phyloP scores from a whole-genome alignment of 2,113 vertebrate species.

The Hippoglossus stenolepis region DNA sequence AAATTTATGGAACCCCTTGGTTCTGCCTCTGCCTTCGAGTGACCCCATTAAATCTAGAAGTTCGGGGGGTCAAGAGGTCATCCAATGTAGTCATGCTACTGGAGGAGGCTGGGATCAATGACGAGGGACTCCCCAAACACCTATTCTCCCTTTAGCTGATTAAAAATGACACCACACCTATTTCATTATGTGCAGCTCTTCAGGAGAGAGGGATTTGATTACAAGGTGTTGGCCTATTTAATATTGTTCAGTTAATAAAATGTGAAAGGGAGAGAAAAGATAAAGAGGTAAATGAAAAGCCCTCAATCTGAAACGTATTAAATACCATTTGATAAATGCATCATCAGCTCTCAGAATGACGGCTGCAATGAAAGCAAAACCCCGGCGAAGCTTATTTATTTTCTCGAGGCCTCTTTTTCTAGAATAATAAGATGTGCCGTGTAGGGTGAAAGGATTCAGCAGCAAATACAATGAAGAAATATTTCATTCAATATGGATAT shows the following conservation, averaged over 20 bases:
- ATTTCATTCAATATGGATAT: conserved; percentile 11
- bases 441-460: background rate
- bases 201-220: conserved; percentile 13
- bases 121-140: conserved; percentile 28
- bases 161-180: conserved; percentile 34
- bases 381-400: background rate
- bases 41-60: conserved; percentile 52
- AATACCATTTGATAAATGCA: conserved; percentile 26
- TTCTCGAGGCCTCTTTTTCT: background rate
- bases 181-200: conserved; percentile 33
- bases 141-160: conserved; percentile 47
- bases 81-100: conserved; percentile 19
- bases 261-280: conserved; percentile 10
- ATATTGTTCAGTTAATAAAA: conserved; percentile 22
- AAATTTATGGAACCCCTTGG: conserved; percentile 41
- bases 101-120: conserved; percentile 16
- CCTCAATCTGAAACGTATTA: conserved; percentile 36
- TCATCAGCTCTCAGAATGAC: conserved; percentile 12
- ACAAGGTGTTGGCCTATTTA: conserved; percentile 15
- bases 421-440: conserved; percentile 7
- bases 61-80: conserved; percentile 49
- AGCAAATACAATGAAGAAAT: background rate
- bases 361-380: conserved; percentile 5
- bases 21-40: conserved; percentile 9
- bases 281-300: conserved; percentile 39